Percentiles rank a stretch among this genome's conserved stretches.
phyloP scores from a whole-genome alignment of 1,140 invertebrate genomes.

The Rhyacophila brunnea region DNA sequence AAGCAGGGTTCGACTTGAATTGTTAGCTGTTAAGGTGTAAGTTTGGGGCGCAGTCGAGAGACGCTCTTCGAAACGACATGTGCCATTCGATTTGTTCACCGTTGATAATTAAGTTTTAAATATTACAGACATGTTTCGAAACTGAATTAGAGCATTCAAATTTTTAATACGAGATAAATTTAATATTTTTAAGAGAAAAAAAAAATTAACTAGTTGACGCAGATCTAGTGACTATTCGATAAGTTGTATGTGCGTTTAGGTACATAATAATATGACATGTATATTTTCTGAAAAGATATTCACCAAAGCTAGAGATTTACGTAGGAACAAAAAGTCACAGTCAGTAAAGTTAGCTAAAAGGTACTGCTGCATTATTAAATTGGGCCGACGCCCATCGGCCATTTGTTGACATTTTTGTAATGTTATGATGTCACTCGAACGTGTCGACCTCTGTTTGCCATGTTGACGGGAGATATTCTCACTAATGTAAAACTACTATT shows the following conservation, averaged over 20 bases:
- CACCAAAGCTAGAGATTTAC: slow-evolving; percentile 35
- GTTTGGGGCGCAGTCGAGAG: no score
- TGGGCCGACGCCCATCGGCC: slow-evolving; percentile 1
- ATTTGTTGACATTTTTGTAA: slow-evolving; percentile 19
- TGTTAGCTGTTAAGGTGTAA: no score
- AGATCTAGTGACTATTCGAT: slow-evolving; percentile 27
- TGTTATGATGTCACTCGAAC: not conserved
- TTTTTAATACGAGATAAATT: slow-evolving; percentile 9
- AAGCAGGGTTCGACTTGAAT: not conserved
- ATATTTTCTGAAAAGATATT: slow-evolving; percentile 36
- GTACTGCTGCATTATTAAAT: not conserved
- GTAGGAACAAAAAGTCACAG: slow-evolving; percentile 9
- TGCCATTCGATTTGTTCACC: slow-evolving; percentile 30
- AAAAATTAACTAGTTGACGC: slow-evolving; percentile 28
- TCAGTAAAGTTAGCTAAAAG: not conserved
- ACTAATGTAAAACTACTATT: not conserved
- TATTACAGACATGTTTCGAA: slow-evolving; percentile 11
- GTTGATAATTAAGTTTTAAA: slow-evolving; percentile 18
- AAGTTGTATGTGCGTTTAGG: slow-evolving; percentile 31
- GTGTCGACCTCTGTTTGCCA: slow-evolving; percentile 1
- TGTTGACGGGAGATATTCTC: not conserved
- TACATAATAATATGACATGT: slow-evolving; percentile 32
- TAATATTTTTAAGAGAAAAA: slow-evolving; percentile 18
- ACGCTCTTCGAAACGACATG: slow-evolving; percentile 2
- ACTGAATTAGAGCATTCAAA: slow-evolving; percentile 1